These are phyloP conservation scores for Nyctibius bracteatus DNA, from an alignment of 2,113 vertebrate genomes.

Conservation along the genomic window DNA sequence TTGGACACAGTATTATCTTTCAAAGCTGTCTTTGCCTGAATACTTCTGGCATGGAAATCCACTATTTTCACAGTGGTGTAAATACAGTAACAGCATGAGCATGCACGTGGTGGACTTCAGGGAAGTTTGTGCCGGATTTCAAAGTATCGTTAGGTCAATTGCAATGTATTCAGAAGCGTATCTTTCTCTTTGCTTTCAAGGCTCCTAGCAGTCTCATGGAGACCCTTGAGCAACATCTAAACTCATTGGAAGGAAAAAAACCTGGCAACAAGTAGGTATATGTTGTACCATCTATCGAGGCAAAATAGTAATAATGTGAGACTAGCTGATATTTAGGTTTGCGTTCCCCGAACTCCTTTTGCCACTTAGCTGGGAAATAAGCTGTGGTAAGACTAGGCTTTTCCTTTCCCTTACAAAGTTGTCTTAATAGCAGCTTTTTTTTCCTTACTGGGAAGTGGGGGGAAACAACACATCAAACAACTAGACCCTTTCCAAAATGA, in stretches of 20 bases:
- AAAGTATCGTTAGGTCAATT: not conserved
- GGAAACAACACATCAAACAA: not conserved
- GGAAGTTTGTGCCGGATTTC: not conserved
- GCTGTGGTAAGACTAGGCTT: not conserved
- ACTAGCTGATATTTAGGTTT: not conserved
- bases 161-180: not conserved
- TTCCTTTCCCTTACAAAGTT: not conserved
- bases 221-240: constrained; percentile 96
- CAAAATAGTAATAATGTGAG: not conserved
- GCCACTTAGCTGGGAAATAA: not conserved
- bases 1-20: not conserved
- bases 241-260: constrained; percentile 98
- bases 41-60: not conserved
- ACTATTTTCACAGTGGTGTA: not conserved
- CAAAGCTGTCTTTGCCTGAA: not conserved
- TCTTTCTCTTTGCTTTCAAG: constrained; percentile 73
- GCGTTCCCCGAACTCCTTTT: not conserved
- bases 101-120: not conserved
- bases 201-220: constrained; percentile 98
- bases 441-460: not conserved
- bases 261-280: constrained; percentile 82
- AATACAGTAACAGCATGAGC: not conserved
- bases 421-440: not conserved
- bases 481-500: not conserved
- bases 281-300: not conserved